Percentiles rank a stretch among this genome's conserved stretches.
Evolutionary conservation across 2,888 invertebrate species (phyloP).

Genomic region (Galerucella calmariensis): DNA sequence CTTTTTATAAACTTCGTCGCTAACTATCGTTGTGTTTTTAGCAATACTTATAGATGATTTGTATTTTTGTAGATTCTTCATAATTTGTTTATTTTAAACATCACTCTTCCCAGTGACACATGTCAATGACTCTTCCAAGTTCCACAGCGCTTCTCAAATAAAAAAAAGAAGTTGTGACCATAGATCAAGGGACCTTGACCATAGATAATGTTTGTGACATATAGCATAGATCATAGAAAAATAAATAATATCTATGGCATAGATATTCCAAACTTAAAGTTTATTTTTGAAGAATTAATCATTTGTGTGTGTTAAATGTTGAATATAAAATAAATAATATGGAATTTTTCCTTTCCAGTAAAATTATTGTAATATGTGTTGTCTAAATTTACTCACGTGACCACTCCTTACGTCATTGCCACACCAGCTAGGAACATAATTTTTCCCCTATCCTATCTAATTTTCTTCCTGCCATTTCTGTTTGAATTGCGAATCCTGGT

Average conservation of each 20-base stretch:
- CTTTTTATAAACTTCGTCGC: constrained; percentile 51
- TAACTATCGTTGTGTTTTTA: constrained; percentile 50
- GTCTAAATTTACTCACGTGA: background rate
- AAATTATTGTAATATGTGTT: background rate
- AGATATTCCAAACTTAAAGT: too few species aligned
- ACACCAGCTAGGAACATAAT: background rate
- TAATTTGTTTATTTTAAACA: constrained; percentile 32
- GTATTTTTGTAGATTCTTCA: constrained; percentile 47
- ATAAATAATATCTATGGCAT: too few species aligned
- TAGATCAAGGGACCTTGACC: too few species aligned
- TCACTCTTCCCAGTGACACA: background rate
- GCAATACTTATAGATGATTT: constrained; percentile 49
- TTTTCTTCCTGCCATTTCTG: constrained; percentile 1
- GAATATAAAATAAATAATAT: too few species aligned
- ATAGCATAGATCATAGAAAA: background rate
- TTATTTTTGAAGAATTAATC: too few species aligned
- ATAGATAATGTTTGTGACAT: background rate
- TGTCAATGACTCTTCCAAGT: too few species aligned
- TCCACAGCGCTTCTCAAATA: too few species aligned
- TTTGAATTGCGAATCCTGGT: background rate
- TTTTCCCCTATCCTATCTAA: background rate
- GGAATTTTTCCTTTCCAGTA: too few species aligned
- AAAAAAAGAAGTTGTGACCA: too few species aligned
- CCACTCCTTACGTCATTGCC: background rate
- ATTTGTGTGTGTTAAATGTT: too few species aligned